A percentile compares a stretch with the other conserved stretches of the same genome.
These are phyloP conservation scores for Pimephales promelas DNA, from an alignment of 2,113 vertebrate genomes.

Conservation along the genomic window DNA sequence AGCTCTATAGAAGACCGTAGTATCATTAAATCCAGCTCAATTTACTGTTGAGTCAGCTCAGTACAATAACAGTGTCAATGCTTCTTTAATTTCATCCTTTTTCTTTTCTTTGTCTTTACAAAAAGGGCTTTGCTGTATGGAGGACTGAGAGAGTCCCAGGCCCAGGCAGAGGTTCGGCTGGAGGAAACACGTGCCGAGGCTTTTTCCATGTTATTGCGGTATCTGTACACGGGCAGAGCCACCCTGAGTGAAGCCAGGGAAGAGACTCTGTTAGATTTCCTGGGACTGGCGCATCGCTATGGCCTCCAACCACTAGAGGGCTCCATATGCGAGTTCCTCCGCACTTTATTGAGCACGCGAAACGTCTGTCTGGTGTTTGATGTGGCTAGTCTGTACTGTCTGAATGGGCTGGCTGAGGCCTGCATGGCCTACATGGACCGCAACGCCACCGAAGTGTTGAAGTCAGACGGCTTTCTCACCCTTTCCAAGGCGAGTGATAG, in stretches of 20 bases:
- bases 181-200: slow-evolving; percentile 94
- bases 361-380: slow-evolving; percentile 98
- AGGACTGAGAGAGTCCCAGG: slow-evolving; percentile 95
- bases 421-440: slow-evolving; percentile 96
- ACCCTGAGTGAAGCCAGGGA: slow-evolving; percentile 91
- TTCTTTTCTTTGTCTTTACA: neutral
- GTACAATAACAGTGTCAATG: neutral
- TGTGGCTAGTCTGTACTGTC: slow-evolving; percentile 94
- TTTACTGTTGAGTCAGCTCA: neutral
- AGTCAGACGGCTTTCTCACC: slow-evolving; percentile 88
- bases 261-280: slow-evolving; percentile 93
- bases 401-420: slow-evolving; percentile 86
- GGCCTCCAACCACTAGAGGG: slow-evolving; percentile 95
- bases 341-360: slow-evolving; percentile 92
- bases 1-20: too few relatives aligned
- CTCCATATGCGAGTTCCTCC: slow-evolving; percentile 94
- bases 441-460: slow-evolving; percentile 90
- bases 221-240: slow-evolving; percentile 95
- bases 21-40: too few relatives aligned
- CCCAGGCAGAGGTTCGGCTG: slow-evolving; percentile 92
- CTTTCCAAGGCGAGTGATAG: slow-evolving; percentile 86
- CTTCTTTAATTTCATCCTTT: neutral
- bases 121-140: slow-evolving; percentile 91
- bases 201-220: slow-evolving; percentile 93
- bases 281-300: slow-evolving; percentile 95